These are phyloP conservation scores for Phrynocephalus forsythii DNA, from an alignment of 2,797 vertebrate species.

Conservation along the genomic window DNA sequence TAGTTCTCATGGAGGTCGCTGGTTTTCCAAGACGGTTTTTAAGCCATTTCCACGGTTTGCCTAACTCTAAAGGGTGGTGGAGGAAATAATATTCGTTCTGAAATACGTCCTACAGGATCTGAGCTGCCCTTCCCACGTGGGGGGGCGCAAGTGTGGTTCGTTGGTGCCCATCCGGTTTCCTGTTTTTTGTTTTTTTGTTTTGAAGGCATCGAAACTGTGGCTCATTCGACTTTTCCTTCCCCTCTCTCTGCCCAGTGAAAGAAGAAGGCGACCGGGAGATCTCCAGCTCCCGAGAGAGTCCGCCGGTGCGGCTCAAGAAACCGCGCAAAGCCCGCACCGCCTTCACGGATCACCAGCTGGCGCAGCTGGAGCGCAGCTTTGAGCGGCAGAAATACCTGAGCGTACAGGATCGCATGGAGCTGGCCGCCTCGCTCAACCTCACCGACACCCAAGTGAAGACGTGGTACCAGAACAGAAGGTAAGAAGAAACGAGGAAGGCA, in stretches of 20 bases:
- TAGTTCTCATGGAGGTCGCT: too few relatives aligned
- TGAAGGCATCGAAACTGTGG: too few relatives aligned
- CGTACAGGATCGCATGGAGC: constrained; percentile 98
- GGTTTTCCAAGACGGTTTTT: too few relatives aligned
- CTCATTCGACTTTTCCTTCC: neutral
- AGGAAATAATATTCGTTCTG: too few relatives aligned
- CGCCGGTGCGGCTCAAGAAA: constrained; percentile 95
- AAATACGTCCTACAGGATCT: too few relatives aligned
- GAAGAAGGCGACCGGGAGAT: constrained; percentile 97
- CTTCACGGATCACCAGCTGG: constrained; percentile 97
- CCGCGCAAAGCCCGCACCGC: constrained; percentile 96
- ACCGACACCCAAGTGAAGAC: constrained; percentile 99
- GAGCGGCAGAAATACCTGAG: constrained; percentile 98
- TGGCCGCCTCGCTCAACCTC: constrained; percentile 97
- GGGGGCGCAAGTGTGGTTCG: too few relatives aligned
- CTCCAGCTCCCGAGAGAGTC: constrained; percentile 96
- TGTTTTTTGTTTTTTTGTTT: too few relatives aligned
- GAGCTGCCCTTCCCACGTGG: too few relatives aligned
- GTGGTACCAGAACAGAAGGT: constrained; percentile 99
- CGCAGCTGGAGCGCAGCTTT: constrained; percentile 97
- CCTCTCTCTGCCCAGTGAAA: constrained; percentile 83
- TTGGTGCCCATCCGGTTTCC: too few relatives aligned
- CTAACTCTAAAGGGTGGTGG: too few relatives aligned
- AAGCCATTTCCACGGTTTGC: too few relatives aligned
- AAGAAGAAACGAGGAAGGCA: constrained; percentile 33